phyloP scores from a whole-genome alignment of 2,113 vertebrate species.

The Megaceryle torquata region DNA sequence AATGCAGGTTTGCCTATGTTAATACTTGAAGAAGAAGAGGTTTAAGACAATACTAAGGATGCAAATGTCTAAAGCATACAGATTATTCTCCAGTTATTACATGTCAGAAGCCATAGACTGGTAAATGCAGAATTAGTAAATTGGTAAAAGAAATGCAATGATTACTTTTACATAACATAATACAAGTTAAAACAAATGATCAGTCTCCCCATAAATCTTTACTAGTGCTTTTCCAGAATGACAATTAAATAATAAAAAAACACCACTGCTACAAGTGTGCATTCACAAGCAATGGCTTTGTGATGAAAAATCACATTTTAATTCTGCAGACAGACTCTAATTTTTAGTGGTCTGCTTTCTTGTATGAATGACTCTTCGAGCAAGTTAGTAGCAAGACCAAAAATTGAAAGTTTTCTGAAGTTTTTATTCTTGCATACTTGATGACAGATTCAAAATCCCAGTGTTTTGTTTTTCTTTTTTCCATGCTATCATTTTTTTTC shows the following conservation, averaged over 20 bases:
- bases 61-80: neutral
- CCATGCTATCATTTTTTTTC: neutral
- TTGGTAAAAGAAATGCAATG: neutral
- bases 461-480: neutral
- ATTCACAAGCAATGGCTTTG: neutral
- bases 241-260: constrained; percentile 11
- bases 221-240: neutral
- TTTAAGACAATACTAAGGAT: neutral
- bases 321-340: constrained; percentile 44
- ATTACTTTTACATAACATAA: constrained; percentile 12
- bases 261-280: neutral
- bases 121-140: constrained; percentile 31
- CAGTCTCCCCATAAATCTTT: constrained; percentile 15
- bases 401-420: constrained; percentile 15
- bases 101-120: neutral
- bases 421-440: neutral
- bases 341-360: constrained; percentile 30
- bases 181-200: constrained; percentile 27
- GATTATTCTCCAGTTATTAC: neutral
- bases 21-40: neutral
- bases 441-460: neutral
- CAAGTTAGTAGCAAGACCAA: neutral
- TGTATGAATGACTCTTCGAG: neutral
- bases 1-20: neutral
- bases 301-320: constrained; percentile 42